Conservation (phyloP, 53 echinoderm and acorn worm species). For the Hippasteria phrygiana region DNA sequence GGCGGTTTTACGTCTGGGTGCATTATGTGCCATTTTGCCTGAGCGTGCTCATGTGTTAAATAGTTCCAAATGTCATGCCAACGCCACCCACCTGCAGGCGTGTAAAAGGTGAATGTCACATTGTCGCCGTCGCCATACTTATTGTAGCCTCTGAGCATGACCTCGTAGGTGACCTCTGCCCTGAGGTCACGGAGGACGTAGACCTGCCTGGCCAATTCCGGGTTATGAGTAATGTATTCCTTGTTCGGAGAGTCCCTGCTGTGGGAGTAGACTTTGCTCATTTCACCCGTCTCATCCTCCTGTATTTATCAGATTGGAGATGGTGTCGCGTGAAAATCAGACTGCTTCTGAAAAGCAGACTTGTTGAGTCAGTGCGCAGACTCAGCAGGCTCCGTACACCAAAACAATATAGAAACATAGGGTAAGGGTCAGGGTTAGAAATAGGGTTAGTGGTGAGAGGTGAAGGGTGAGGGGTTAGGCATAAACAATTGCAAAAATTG, state of each 20-base stretch:
- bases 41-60: no score
- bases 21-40: background rate
- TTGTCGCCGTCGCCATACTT: constrained; percentile 53
- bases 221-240: constrained; percentile 8
- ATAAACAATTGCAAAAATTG: no score
- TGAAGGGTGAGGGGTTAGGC: no score
- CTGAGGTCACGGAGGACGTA: constrained; percentile 43
- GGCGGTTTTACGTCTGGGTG: no score
- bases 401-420: no score
- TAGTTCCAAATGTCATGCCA: background rate
- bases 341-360: no score
- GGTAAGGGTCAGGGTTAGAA: no score
- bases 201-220: background rate
- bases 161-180: constrained; percentile 49
- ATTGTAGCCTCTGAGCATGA: constrained; percentile 35
- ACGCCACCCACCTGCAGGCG: constrained; percentile 33
- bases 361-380: no score
- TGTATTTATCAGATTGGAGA: constrained; percentile 20
- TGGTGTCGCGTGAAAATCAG: no score
- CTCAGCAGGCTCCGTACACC: no score
- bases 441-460: no score
- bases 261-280: constrained; percentile 45
- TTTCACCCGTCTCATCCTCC: constrained; percentile 25
- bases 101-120: constrained; percentile 34
- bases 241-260: constrained; percentile 7